Evolutionary conservation across 2,797 vertebrate genomes (phyloP), one percentile per base, ranked within the genome.

Genomic region (Falco concolor): DNA sequence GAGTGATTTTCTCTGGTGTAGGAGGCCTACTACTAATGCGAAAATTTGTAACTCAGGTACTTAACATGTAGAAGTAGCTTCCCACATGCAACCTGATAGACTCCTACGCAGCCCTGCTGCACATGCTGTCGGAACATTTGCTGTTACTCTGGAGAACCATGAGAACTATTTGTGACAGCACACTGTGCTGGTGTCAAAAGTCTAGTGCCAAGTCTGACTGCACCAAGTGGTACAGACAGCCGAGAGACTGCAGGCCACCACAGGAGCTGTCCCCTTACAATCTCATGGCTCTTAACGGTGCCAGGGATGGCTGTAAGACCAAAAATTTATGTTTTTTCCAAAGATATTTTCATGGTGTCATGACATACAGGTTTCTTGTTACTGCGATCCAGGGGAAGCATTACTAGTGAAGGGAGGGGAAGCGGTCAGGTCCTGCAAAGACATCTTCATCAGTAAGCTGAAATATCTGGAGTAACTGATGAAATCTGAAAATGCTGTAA

Each of bases 81-180:
- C 30, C 6, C 10, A 8, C 38, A 56, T 4, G 6, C 52, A 85
- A 36, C 32, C 19, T 4, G 5, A 38, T 20, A 3, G 42, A 32
- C 50, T 75, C 54, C 61, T 52, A 20, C 34, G 12, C 25, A 42
- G 21, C 20, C 23, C 45, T 45, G n/a, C 53, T 42, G 25, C 27
- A 12, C 1, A 1, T 5, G 8, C 59, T 59, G 13, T 36, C 0
- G 0, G 65, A 30, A 57, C 8, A 44, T 38, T 30, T 61, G 32
- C 16, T 44, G 1, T 40, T 54, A 19, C 20, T 36, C 44, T 78
- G 45, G 27, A 68, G 42, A 87, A 22, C 23, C 28, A 23, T 1
- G 4, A 63, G 19, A 34, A 27, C 16, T 20, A 18, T 38, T 32
- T 25, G 3, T 5, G 25, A 30, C 32, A 87, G 22, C 20, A 56